Base-by-base conservation (phyloP, 2,113 vertebrate genomes). In the Hucho hucho region DNA sequence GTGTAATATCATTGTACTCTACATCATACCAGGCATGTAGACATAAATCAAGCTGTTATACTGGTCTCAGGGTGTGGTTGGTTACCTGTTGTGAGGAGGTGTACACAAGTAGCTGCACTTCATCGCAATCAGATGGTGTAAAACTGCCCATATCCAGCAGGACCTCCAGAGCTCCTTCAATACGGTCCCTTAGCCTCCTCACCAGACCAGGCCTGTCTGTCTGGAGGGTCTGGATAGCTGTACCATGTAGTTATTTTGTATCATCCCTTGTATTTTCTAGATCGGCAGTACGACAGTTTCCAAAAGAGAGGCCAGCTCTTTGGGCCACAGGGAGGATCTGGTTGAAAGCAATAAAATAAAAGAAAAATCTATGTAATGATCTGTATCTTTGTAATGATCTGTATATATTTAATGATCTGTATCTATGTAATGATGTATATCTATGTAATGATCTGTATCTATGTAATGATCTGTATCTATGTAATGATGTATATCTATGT, bases 41-140 rank as follows among this genome's bases (percentile, higher is more conserved):
- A 14, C 22, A 11, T 43, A 43, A 43, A 43, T 43, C 9, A 25
- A 65, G 49, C 49, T 53, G 4, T 53, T 53, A 18, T 53, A 43
- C 49, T 3, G 49, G 1, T 53, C 13, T 53, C 49, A 2, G 28
- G 25, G 22, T 65, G 29, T 64, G 0, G 80, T 85, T 68, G 0
- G 79, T 86, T 87, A 96, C 95, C 94, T 93, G 91, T 78, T 96
- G 95, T 24, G 93, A 91, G 1, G 93, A 85, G 0, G 95, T 95
- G 82, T 91, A 87, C 70, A 95, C 81, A 1, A 94, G 92, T 53
- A 95, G 68, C 58, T 81, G 87, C 74, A 96, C 91, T n/a, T 88
- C 91, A 20, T 95, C 88, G 63, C 89, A 91, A 22, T 96, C 95
- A 1, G 84, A 88, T 59, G 77, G 75, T 61, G 91, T 92, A 74